phyloP scores from a whole-genome alignment of 2,888 invertebrate genomes.

The Phyllotreta striolata region DNA sequence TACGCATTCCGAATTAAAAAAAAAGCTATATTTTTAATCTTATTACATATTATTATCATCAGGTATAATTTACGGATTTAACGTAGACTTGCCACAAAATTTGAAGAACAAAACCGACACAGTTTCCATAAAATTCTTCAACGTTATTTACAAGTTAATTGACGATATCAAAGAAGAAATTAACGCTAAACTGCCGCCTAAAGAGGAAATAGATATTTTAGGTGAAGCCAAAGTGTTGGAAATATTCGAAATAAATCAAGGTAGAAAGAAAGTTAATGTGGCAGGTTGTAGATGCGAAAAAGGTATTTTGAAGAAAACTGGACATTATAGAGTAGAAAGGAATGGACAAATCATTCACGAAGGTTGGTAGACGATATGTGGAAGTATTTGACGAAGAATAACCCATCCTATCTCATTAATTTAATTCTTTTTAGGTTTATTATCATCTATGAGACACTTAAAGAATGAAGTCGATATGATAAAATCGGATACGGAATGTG shows the following conservation, averaged over 20 bases:
- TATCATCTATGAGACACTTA: constrained; percentile 86
- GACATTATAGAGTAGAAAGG: constrained; percentile 73
- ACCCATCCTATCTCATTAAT: neutral
- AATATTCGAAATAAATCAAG: constrained; percentile 81
- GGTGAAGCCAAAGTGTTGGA: constrained; percentile 88
- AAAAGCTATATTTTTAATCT: neutral
- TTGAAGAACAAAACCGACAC: constrained; percentile 64
- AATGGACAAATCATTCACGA: constrained; percentile 71
- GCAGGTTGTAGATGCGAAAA: constrained; percentile 88
- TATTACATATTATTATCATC: constrained; percentile 68
- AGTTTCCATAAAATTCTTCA: constrained; percentile 74
- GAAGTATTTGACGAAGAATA: too few relatives aligned
- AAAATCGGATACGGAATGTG: constrained; percentile 88
- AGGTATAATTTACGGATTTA: constrained; percentile 89
- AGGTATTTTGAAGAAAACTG: constrained; percentile 76
- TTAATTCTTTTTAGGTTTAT: constrained; percentile 65
- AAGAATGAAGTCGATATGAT: constrained; percentile 87
- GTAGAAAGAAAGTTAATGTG: constrained; percentile 81
- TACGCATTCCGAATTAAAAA: neutral
- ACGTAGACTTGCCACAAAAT: constrained; percentile 69
- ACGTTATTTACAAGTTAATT: constrained; percentile 93
- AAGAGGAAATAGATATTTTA: constrained; percentile 77
- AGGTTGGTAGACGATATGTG: constrained; percentile 64
- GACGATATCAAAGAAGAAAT: constrained; percentile 88
- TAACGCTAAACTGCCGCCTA: constrained; percentile 72